Conservation (phyloP, 2,797 vertebrate species). For the Catostomus latipinnis region DNA sequence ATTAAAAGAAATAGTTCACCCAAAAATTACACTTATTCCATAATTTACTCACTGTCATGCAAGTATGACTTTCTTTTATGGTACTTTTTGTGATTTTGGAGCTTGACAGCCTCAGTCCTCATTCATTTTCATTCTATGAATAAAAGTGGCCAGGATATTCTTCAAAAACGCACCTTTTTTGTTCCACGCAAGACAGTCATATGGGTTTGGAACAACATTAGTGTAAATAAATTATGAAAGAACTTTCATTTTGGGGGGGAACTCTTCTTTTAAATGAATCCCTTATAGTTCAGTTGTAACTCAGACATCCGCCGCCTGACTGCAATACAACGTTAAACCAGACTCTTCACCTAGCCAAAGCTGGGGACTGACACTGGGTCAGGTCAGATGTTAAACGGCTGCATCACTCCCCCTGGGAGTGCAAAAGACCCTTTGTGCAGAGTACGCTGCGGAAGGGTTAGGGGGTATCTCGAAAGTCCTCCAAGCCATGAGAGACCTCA, state of each 20-base stretch:
- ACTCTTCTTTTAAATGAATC: neutral
- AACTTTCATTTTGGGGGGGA: too few species aligned
- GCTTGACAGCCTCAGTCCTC: too few species aligned
- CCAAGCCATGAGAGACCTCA: constrained; percentile 73
- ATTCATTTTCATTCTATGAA: too few species aligned
- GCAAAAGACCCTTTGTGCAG: constrained; percentile 78
- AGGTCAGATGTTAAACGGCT: constrained; percentile 78
- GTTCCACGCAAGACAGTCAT: too few species aligned
- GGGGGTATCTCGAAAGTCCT: constrained; percentile 47
- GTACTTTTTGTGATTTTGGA: too few species aligned
- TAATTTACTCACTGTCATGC: too few species aligned
- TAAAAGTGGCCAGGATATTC: too few species aligned
- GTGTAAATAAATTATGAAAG: too few species aligned
- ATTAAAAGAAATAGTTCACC: neutral
- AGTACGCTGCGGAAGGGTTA: constrained; percentile 66
- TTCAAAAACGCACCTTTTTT: too few species aligned
- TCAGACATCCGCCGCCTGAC: constrained; percentile 22
- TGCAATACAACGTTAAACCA: neutral
- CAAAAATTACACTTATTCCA: too few species aligned
- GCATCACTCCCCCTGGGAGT: constrained; percentile 66
- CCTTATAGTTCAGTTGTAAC: constrained; percentile 18
- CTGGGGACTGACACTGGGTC: constrained; percentile 75
- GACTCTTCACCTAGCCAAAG: constrained; percentile 65
- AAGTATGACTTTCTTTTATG: too few species aligned
- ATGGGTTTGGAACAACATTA: too few species aligned